Percentiles rank a stretch among this genome's conserved stretches.
Conservation (phyloP, 1,140 invertebrate species). For the Ostrea edulis region DNA sequence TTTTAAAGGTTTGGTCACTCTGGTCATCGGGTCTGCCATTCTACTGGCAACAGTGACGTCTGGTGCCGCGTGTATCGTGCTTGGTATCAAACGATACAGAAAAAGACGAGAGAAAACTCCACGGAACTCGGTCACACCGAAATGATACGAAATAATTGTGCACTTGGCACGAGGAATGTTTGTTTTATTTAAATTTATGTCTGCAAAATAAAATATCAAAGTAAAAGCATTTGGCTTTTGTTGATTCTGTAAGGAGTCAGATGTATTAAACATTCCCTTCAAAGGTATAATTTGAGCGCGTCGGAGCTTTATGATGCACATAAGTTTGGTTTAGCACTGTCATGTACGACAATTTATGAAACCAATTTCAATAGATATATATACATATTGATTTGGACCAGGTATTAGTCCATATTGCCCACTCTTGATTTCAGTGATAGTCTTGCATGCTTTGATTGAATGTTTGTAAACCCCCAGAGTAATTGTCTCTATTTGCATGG, state of each 20-base stretch:
- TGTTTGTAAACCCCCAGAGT: no score
- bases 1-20: neutral
- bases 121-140: neutral
- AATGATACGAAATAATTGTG: neutral
- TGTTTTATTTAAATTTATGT: neutral
- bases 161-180: neutral
- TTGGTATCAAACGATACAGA: neutral
- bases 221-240: no score
- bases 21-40: neutral
- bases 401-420: no score
- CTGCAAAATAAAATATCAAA: neutral
- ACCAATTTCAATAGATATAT: no score
- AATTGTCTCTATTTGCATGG: no score
- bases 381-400: no score
- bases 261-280: neutral
- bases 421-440: no score
- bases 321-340: no score
- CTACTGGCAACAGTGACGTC: neutral
- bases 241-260: neutral
- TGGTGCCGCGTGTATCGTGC: neutral
- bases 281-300: no score
- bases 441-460: no score
- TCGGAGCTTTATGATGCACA: no score
- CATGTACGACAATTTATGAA: no score
- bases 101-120: neutral